Evolutionary conservation across 2,113 vertebrate species (phyloP).

Genomic region (Oxyura jamaicensis): DNA sequence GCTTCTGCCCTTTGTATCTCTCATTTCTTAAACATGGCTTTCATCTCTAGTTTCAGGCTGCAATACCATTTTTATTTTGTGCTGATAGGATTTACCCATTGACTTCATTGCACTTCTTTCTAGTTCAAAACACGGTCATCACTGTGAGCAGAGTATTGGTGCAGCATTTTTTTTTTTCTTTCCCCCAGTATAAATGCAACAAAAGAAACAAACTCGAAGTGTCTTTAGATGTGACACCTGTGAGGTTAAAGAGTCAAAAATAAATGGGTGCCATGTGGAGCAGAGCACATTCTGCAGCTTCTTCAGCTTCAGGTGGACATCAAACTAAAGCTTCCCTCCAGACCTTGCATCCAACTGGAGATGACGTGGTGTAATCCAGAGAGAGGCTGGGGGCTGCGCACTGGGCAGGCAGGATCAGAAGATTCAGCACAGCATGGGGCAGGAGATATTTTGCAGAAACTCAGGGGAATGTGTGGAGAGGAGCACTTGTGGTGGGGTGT

Average conservation of each 20-base stretch:
- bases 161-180: not conserved
- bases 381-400: not conserved
- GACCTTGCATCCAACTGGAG: not conserved
- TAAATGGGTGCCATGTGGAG: not conserved
- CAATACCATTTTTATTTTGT: not conserved
- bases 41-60: constrained; percentile 41
- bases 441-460: not conserved
- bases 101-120: not conserved
- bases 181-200: not conserved
- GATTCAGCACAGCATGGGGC: not conserved
- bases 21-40: constrained; percentile 38
- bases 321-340: not conserved
- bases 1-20: constrained; percentile 38
- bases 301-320: not conserved
- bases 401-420: not conserved
- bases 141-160: not conserved
- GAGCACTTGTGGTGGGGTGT: not conserved
- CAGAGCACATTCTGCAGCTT: not conserved
- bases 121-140: not conserved
- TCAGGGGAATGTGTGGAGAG: not conserved
- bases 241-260: not conserved
- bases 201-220: not conserved
- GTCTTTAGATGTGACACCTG: not conserved
- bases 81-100: not conserved
- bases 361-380: not conserved